Evolutionary conservation across 1,140 invertebrate genomes (phyloP).

Genomic region (Lepidurus arcticus): DNA sequence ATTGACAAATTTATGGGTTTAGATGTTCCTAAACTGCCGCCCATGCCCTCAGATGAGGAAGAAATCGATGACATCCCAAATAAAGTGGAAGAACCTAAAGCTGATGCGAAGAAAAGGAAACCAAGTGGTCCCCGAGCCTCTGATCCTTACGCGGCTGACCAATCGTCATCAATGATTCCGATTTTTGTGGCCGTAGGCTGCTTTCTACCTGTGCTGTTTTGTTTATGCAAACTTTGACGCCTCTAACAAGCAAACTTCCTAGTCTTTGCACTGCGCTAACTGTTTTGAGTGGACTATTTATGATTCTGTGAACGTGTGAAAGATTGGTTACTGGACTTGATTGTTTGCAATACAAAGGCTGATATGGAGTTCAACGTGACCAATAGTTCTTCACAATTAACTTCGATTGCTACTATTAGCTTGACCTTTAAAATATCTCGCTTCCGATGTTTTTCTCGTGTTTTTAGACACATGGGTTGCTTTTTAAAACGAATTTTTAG

Average conservation of each 20-base stretch:
- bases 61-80: slow-evolving; percentile 53
- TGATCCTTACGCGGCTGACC: slow-evolving; percentile 84
- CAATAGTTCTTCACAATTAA: no score
- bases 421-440: no score
- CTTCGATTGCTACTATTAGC: no score
- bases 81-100: slow-evolving; percentile 49
- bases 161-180: slow-evolving; percentile 82
- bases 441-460: no score
- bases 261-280: slow-evolving; percentile 7
- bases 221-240: slow-evolving; percentile 85
- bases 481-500: no score
- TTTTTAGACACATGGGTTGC: no score
- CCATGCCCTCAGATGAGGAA: slow-evolving; percentile 55
- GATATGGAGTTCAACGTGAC: neutral
- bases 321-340: slow-evolving; percentile 2
- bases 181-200: slow-evolving; percentile 89
- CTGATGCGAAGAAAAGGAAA: slow-evolving; percentile 50
- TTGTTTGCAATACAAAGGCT: slow-evolving; percentile 15
- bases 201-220: slow-evolving; percentile 88
- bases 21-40: slow-evolving; percentile 77
- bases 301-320: slow-evolving; percentile 14
- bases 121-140: slow-evolving; percentile 76
- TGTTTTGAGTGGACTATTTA: slow-evolving; percentile 11
- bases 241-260: neutral
- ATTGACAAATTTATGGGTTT: slow-evolving; percentile 37